Percentiles rank a stretch among this genome's conserved stretches.
These are phyloP conservation scores for Andrena fulva DNA, from an alignment of 2,888 invertebrate genomes.

Conservation along the genomic window DNA sequence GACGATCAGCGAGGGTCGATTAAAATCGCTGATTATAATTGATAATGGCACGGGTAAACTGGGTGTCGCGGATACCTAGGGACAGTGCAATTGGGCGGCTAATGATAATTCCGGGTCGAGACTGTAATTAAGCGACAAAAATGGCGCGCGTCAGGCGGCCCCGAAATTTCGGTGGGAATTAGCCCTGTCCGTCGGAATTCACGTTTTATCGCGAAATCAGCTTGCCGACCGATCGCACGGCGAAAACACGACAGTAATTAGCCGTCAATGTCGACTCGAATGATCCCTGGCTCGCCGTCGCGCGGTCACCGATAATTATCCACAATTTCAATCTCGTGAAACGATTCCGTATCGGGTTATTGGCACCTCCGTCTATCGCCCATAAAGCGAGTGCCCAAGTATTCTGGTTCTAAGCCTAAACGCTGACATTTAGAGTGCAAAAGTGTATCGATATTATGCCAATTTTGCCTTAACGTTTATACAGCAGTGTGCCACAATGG, in stretches of 20 bases:
- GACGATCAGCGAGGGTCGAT: too few relatives aligned
- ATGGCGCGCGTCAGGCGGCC: neutral
- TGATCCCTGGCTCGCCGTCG: constrained; percentile 45
- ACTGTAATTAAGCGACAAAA: neutral
- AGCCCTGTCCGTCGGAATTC: neutral
- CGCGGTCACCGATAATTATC: constrained; percentile 52
- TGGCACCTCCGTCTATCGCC: neutral
- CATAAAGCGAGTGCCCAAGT: neutral
- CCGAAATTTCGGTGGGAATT: constrained; percentile 15
- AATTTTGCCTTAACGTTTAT: neutral
- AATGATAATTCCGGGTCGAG: neutral
- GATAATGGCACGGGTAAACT: neutral
- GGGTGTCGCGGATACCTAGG: neutral
- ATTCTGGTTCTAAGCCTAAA: neutral
- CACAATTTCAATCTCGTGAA: constrained; percentile 58
- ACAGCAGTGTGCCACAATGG: too few relatives aligned
- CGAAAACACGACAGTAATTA: constrained; percentile 58
- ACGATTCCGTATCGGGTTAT: constrained; percentile 29
- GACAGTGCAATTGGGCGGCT: constrained; percentile 20
- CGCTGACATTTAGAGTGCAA: constrained; percentile 2
- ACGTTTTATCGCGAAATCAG: constrained; percentile 38
- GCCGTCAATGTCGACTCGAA: constrained; percentile 47
- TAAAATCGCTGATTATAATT: too few relatives aligned
- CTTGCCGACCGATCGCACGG: neutral
- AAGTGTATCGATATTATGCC: neutral